Base-by-base conservation (phyloP, 2,888 invertebrate species). In the Glyphotaelius pellucidus region DNA sequence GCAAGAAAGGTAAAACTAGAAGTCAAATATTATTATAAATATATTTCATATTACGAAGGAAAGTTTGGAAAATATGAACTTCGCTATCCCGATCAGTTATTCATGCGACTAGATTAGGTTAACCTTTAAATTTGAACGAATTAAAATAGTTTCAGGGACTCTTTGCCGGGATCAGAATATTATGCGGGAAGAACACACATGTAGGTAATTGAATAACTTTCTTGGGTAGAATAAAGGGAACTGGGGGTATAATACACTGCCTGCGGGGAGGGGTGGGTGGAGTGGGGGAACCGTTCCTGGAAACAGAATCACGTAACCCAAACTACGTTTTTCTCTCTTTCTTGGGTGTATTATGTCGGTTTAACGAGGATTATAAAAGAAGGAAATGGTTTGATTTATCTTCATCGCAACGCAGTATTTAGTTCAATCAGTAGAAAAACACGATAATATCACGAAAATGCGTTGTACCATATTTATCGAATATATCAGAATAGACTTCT, bases 161-260 rank as follows among this genome's bases (percentile, higher is more conserved):
- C 88, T 79, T 35, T 31, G 31, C 80, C n/a, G 47, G 89, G 81
- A 89, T 52, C 38, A 80, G 83, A 91, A 89, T 91, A 89, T 91
- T 90, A 86, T 84, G 91, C 86, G 91, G 91, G 91, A 90, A 25
- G 92, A 91, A 92, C 90, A 93, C 93, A 91, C 92, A 93, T 93
- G 93, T 91, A 90, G 92, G 93, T 93, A 93, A 93, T 93, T 93
- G 93, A 93, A 93, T 93, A 93, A 93, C 92, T 93, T 93, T 93
- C 91, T 90, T 81, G 47, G 91, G 90, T 67, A 91, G 87, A 47
- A 47, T 42, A 42, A 42, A n/a, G 67, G 67, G n/a, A n/a, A 35
- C 42, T 15, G 88, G 35, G 19, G 67, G 79, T 32, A 80, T 89
- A 89, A 89, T 89, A 89, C 88, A 32, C 88, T 80, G 88, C 86